Evolutionary conservation across 2,113 vertebrate species (phyloP), one percentile per base, ranked within the genome.

Genomic region (Platichthys flesus): DNA sequence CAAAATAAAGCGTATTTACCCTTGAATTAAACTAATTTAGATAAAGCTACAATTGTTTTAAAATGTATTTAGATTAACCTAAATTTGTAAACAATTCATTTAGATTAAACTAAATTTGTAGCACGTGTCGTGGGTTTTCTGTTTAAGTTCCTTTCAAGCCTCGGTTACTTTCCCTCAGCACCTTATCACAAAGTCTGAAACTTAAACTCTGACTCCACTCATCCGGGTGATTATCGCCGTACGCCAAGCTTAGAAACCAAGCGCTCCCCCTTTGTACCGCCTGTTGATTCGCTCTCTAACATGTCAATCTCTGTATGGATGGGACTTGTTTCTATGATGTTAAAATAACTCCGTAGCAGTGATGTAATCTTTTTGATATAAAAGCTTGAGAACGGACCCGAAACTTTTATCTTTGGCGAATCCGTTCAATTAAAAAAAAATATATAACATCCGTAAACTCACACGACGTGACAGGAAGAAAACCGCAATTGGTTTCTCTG

Each of bases 401-500:
- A 63, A 15, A 1, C 0, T 0, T 16, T 35, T 13, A 9, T 37
- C 9, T 9, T 1, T 37, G 2, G 9, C 0, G 1, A 42, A 0
- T 61, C 0, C 8, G 56, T 21, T 18, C 1, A 18, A 59, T 16
- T 21, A 69, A 23, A 2, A 66, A 59, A 13, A 3, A 12, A 10
- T 70, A 60, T 40, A 9, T 47, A 0, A 21, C 15, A 37, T 75
- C 9, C 0, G 14, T 2, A 66, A 58, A 61, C 9, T 12, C 16
- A 42, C 5, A 54, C 16, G 1, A 63, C 65, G 40, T 14, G 40
- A 65, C 81, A 84, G 85, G 84, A 90, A 91, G 58, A 81, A 47
- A 74, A 65, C 21, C 3, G 13, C 58, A 26, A 94, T 94, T 94
- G 94, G 91, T 79, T 65, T 1, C 9, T 31, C 72, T n/a, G n/a